Evolutionary conservation across 2,797 vertebrate species (phyloP).

Genomic region (Psittacula echo): DNA sequence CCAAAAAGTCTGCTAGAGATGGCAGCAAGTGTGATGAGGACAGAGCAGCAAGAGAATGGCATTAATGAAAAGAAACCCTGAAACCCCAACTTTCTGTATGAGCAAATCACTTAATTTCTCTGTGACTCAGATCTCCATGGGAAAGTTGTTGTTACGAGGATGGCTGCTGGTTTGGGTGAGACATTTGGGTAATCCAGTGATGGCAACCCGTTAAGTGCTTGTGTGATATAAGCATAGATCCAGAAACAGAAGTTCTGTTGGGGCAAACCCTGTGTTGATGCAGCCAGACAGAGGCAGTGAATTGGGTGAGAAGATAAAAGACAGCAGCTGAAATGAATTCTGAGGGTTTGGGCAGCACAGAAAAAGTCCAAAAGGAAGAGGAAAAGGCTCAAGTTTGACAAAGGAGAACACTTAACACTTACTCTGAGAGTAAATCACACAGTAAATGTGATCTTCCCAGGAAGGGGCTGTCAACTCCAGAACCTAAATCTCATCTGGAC

Average conservation of each 20-base stretch:
- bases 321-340: not conserved
- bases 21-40: not conserved
- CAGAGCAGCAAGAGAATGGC: not conserved
- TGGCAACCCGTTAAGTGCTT: not conserved
- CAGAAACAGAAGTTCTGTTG: not conserved
- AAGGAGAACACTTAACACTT: not conserved
- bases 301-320: not conserved
- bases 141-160: not conserved
- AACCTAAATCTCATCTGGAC: not conserved
- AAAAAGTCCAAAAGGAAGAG: not conserved
- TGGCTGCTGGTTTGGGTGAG: not conserved
- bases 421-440: not conserved
- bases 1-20: not conserved
- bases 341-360: not conserved
- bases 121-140: conserved; percentile 5
- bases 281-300: not conserved
- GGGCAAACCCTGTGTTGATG: not conserved
- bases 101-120: not conserved
- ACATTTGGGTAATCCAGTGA: not conserved
- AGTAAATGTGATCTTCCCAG: not conserved
- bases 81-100: not conserved
- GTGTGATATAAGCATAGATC: not conserved
- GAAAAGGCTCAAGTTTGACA: not conserved
- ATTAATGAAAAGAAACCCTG: not conserved
- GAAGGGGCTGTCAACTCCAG: not conserved